phyloP scores from a whole-genome alignment of 1,140 invertebrate species.

The Conus ventricosus region DNA sequence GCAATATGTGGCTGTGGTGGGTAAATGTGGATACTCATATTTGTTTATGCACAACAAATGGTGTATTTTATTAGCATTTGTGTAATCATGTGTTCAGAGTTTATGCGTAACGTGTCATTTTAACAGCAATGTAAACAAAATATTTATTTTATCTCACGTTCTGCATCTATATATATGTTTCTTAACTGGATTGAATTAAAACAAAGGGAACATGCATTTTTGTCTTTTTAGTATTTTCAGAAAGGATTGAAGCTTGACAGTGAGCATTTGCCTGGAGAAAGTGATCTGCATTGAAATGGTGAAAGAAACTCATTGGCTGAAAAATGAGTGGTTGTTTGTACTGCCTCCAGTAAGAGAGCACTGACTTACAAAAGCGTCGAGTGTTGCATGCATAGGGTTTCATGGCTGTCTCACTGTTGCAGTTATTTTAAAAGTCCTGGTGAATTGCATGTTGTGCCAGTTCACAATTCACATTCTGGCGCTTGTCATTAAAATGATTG shows the following conservation, averaged over 20 bases:
- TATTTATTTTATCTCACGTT: not conserved
- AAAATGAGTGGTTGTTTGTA: not conserved
- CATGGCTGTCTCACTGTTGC: not conserved
- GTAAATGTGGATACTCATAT: not conserved
- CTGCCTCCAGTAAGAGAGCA: not conserved
- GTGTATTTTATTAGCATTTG: not conserved
- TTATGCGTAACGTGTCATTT: not conserved
- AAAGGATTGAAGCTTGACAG: not conserved
- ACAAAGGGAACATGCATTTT: too few relatives aligned
- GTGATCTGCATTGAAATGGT: not conserved
- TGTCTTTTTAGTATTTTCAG: not conserved
- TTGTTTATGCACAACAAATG: not conserved
- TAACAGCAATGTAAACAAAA: not conserved
- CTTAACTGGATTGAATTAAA: too few relatives aligned
- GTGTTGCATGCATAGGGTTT: not conserved
- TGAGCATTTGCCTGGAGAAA: not conserved
- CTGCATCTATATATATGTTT: not conserved
- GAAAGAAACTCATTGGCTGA: not conserved
- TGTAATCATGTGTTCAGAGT: not conserved
- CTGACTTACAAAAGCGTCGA: not conserved
- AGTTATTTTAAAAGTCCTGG: not conserved
- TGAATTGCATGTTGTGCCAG: not conserved
- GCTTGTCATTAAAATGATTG: slow-evolving; percentile 4
- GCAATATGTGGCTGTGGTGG: not conserved
- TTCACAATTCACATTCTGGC: not conserved